Conservation (phyloP, 2,888 invertebrate species). For the Philonicus albiceps region DNA sequence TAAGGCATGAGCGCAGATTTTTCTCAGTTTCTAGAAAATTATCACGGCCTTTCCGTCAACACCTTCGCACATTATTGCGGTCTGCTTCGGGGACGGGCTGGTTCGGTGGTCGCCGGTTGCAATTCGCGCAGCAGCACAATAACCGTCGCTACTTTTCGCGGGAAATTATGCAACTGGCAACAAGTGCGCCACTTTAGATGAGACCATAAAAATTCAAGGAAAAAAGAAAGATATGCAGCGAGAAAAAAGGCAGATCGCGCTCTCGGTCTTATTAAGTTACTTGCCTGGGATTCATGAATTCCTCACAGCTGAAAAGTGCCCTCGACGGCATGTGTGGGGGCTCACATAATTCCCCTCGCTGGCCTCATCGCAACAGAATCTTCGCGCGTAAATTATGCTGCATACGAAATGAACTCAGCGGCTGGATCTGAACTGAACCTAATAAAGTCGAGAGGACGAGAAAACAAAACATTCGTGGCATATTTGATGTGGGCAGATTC, state of each 20-base stretch:
- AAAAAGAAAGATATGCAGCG: neutral
- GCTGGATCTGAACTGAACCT: neutral
- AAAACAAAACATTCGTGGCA: slow-evolving; percentile 12
- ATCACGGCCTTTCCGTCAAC: neutral
- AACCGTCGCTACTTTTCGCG: neutral
- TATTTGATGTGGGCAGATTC: slow-evolving; percentile 18
- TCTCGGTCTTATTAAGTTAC: slow-evolving; percentile 8
- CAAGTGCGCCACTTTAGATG: slow-evolving; percentile 6
- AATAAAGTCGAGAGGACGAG: neutral
- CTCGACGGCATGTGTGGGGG: neutral
- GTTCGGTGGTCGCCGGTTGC: neutral
- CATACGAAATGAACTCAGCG: neutral
- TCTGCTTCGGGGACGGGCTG: neutral
- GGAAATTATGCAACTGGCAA: slow-evolving; percentile 19
- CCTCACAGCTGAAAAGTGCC: neutral
- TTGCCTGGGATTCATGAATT: slow-evolving; percentile 16
- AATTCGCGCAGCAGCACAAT: neutral
- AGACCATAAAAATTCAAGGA: neutral
- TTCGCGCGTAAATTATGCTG: neutral
- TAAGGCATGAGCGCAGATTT: neutral
- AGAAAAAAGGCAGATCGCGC: neutral
- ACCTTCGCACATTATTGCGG: neutral
- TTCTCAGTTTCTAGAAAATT: neutral
- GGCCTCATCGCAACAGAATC: neutral
- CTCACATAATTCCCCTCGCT: neutral